A percentile compares a stretch with the other conserved stretches of the same genome.
Conservation (phyloP, 2,888 invertebrate genomes). For the Acrocyrtus sp. region DNA sequence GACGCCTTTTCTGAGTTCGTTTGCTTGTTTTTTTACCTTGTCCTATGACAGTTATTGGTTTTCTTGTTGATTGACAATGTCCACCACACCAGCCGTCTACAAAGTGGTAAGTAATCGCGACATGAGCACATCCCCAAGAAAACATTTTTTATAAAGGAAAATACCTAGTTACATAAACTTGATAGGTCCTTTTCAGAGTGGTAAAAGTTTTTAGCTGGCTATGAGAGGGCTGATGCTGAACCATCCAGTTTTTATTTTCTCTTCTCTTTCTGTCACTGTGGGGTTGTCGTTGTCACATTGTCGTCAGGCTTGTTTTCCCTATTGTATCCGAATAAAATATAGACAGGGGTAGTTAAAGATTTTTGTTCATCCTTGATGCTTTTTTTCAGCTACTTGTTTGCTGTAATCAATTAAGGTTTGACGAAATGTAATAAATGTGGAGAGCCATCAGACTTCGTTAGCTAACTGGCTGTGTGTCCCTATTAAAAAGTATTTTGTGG, state of each 20-base stretch:
- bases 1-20: constrained; percentile 21
- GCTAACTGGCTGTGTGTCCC: constrained; percentile 16
- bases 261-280: too few species aligned
- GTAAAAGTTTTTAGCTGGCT: too few species aligned
- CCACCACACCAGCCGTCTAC: neutral
- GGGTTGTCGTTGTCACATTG: neutral
- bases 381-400: constrained; percentile 5
- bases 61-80: constrained; percentile 19
- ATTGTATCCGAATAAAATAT: neutral
- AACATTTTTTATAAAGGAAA: too few species aligned
- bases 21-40: constrained; percentile 34
- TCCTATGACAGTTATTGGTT: constrained; percentile 49
- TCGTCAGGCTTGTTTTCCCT: neutral
- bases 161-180: neutral
- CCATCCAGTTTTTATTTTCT: too few species aligned
- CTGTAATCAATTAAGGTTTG: constrained; percentile 38
- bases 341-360: neutral
- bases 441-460: constrained; percentile 42
- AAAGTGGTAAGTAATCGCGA: neutral
- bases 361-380: constrained; percentile 1
- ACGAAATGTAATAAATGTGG: constrained; percentile 29
- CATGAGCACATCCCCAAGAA: too few species aligned
- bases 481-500: too few species aligned
- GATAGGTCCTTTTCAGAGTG: neutral
- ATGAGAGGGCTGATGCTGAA: too few species aligned